Evolutionary conservation across 2,113 vertebrate species (phyloP), one percentile per base, ranked within the genome.

Genomic region (Lepisosteus oculatus): DNA sequence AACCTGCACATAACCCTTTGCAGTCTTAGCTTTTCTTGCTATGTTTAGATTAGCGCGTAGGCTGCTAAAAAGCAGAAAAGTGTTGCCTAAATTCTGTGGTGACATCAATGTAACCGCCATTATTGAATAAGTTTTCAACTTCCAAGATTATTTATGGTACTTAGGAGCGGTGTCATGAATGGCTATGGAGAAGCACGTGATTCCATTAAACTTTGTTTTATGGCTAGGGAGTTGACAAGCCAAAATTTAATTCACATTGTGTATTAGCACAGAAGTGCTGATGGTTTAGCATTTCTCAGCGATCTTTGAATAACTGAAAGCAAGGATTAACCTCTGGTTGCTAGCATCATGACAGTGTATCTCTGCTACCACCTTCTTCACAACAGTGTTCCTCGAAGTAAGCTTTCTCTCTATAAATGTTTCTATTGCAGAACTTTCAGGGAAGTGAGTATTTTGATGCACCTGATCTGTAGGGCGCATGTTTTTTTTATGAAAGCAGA

Each of bases 241-340:
- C 96, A 98, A 99, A 99, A 99, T 98, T 98, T 98, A 99, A 99
- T 99, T 98, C 96, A 96, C 97, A 97, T 96, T 97, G 97, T 99
- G 95, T 97, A 99, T 98, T 96, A 97, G 96, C 94, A 93, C 93
- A 93, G 90, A 91, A 93, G 92, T 95, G 93, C 95, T 97, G 97
- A 98, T 96, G 95, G 93, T 93, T 90, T 89, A 88, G 91, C 93
- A 94, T 92, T 86, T 92, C 89, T 86, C 84, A 91, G 89, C 90
- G 93, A 90, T 91, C 83, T 90, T 89, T 90, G 91, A 77, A 89
- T 80, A 81, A 91, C 92, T 90, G 85, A 86, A 86, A 92, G 90
- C 89, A 85, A 83, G 73, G 84, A 90, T 85, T 77, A 76, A 79
- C 81, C 72, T 84, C 80, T 78, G 83, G 77, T 88, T 73, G 79